A percentile compares a stretch with the other conserved stretches of the same genome.
phyloP scores from a whole-genome alignment of 2,888 invertebrate species.

The Lasius platythorax region DNA sequence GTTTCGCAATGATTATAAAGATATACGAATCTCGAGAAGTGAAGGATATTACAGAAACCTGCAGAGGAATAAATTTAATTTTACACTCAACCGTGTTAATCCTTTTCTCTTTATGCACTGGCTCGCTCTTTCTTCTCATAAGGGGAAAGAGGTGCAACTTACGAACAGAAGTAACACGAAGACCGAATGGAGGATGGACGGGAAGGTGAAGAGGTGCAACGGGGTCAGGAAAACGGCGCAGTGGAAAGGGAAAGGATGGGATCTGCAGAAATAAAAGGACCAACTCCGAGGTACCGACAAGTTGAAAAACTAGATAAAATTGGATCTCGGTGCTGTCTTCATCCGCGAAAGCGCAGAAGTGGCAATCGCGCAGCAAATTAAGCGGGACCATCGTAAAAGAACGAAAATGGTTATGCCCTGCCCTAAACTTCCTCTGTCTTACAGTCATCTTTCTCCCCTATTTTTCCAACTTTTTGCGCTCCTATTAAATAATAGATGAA shows the following conservation, averaged over 20 bases:
- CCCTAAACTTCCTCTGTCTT: constrained; percentile 45
- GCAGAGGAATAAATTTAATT: constrained; percentile 80
- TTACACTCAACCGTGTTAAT: constrained; percentile 77
- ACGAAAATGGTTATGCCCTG: constrained; percentile 70
- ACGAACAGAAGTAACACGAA: constrained; percentile 20
- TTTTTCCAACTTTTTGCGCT: constrained; percentile 24
- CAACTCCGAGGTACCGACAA: constrained; percentile 58
- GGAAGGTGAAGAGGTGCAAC: constrained; percentile 3
- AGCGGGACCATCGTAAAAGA: constrained; percentile 65
- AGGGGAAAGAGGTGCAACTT: background rate
- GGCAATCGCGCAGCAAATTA: constrained; percentile 74
- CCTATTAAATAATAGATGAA: constrained; percentile 80
- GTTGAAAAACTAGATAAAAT: constrained; percentile 70
- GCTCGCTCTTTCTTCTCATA: constrained; percentile 47
- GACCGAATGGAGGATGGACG: background rate
- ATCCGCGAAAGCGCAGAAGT: constrained; percentile 58
- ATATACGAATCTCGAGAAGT: constrained; percentile 66
- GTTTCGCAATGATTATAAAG: constrained; percentile 40
- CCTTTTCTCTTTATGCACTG: constrained; percentile 71
- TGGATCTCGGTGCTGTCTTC: constrained; percentile 63
- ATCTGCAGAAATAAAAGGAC: constrained; percentile 61
- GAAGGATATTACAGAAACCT: constrained; percentile 78
- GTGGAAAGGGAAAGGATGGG: constrained; percentile 38
- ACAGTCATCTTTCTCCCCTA: constrained; percentile 13
- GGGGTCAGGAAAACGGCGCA: constrained; percentile 27